Evolutionary conservation across 2,888 invertebrate genomes (phyloP).

Genomic region (Patella caerulea): DNA sequence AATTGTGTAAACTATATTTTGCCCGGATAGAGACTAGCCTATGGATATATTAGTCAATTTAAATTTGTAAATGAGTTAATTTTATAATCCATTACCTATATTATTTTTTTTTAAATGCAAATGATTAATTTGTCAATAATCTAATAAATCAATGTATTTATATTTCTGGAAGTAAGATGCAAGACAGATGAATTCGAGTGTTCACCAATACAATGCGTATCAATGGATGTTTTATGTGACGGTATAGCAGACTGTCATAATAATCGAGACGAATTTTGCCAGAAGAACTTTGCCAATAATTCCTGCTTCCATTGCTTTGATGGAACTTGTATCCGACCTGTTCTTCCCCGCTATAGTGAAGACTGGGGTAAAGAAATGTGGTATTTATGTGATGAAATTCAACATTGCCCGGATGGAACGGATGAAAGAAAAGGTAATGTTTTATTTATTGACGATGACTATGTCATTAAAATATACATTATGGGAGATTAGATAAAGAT

Average conservation of each 20-base stretch:
- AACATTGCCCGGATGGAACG: slow-evolving; percentile 50
- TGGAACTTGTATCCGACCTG: slow-evolving; percentile 48
- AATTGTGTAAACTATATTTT: no score
- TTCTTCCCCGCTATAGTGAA: slow-evolving; percentile 37
- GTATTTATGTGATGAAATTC: slow-evolving; percentile 52
- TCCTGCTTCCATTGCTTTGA: slow-evolving; percentile 52
- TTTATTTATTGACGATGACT: no score
- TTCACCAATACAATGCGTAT: slow-evolving; percentile 53
- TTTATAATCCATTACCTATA: no score
- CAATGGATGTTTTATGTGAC: slow-evolving; percentile 40
- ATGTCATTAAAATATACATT: no score
- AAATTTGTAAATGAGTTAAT: no score
- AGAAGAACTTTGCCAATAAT: slow-evolving; percentile 8
- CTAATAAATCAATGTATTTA: neutral
- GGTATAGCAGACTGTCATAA: slow-evolving; percentile 47
- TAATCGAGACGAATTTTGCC: slow-evolving; percentile 51
- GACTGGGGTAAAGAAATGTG: slow-evolving; percentile 46
- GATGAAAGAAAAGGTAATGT: slow-evolving; percentile 49
- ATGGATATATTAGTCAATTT: no score
- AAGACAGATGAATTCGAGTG: slow-evolving; percentile 38
- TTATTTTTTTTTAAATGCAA: no score
- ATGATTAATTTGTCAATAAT: neutral
- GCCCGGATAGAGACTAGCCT: no score
- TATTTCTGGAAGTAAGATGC: slow-evolving; percentile 38
- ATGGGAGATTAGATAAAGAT: no score